Evolutionary conservation across 2,888 invertebrate genomes (phyloP).

Genomic region (Griposia aprilina): DNA sequence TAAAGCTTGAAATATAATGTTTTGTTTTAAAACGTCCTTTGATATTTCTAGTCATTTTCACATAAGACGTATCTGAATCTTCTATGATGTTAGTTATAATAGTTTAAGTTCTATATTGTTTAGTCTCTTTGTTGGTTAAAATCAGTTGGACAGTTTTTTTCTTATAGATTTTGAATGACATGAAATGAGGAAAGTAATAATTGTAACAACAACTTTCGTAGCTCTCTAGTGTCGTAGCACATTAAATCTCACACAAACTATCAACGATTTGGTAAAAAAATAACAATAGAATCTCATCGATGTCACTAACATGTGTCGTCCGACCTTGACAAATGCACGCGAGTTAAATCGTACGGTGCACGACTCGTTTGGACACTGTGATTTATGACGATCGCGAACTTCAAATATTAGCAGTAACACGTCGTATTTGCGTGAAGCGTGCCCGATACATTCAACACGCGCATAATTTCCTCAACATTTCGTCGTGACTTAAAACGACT

Average conservation of each 20-base stretch:
- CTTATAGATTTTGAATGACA: not conserved
- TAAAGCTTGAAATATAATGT: not conserved
- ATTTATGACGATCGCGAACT: conserved; percentile 77
- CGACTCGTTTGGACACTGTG: conserved; percentile 65
- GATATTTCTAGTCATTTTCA: not conserved
- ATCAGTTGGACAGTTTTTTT: not conserved
- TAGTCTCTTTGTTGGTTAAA: not conserved
- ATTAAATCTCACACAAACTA: conserved; percentile 17
- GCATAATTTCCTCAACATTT: conserved; percentile 73
- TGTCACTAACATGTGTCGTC: conserved; percentile 82
- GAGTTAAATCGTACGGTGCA: conserved; percentile 70
- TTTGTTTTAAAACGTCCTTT: conserved; percentile 7
- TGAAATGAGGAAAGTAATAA: not conserved
- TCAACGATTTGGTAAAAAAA: conserved; percentile 47
- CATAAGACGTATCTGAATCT: not conserved
- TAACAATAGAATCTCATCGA: conserved; percentile 54
- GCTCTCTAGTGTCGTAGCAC: not conserved
- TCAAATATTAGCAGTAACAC: conserved; percentile 73
- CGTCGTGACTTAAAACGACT: conserved; percentile 83
- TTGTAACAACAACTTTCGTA: not conserved
- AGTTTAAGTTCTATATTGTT: not conserved
- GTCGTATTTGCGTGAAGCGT: conserved; percentile 61
- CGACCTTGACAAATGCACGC: conserved; percentile 85
- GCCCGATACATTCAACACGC: conserved; percentile 73
- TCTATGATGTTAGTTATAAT: not conserved